These are phyloP conservation scores for Uloborus plumipes DNA, from an alignment of 2,888 invertebrate genomes.

Conservation along the genomic window DNA sequence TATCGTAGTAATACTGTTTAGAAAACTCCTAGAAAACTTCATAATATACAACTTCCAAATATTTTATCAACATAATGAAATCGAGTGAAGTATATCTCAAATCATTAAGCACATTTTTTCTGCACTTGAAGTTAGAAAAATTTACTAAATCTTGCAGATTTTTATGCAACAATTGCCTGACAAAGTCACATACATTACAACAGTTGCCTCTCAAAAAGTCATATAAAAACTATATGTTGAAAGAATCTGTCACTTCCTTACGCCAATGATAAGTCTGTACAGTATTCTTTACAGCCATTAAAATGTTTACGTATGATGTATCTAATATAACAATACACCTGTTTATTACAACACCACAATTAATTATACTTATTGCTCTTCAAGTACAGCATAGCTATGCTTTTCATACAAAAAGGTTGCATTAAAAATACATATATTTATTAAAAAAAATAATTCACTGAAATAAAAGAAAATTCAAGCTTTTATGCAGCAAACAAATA, in stretches of 20 bases:
- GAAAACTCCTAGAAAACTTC: too few relatives aligned
- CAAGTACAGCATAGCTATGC: constrained; percentile 37
- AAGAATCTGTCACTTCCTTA: constrained; percentile 54
- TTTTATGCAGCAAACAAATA: too few relatives aligned
- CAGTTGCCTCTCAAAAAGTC: constrained; percentile 53
- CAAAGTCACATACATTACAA: constrained; percentile 58
- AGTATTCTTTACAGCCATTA: constrained; percentile 49
- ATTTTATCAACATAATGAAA: too few relatives aligned
- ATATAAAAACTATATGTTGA: constrained; percentile 58
- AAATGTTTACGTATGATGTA: constrained; percentile 47
- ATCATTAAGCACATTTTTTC: too few relatives aligned
- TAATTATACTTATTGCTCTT: constrained; percentile 57
- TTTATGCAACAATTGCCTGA: constrained; percentile 47
- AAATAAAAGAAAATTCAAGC: too few relatives aligned
- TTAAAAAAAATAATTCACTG: too few relatives aligned
- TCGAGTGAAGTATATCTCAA: too few relatives aligned
- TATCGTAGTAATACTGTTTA: too few relatives aligned
- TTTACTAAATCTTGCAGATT: constrained; percentile 41
- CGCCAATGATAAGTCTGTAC: constrained; percentile 43
- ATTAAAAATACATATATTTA: constrained; percentile 1
- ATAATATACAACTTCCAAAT: too few relatives aligned
- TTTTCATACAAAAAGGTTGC: constrained; percentile 37
- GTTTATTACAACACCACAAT: constrained; percentile 51
- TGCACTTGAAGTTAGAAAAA: constrained; percentile 32
- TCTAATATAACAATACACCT: constrained; percentile 38